Base-by-base conservation (phyloP, 2,888 invertebrate species). In the Gnatocerus cornutus region DNA sequence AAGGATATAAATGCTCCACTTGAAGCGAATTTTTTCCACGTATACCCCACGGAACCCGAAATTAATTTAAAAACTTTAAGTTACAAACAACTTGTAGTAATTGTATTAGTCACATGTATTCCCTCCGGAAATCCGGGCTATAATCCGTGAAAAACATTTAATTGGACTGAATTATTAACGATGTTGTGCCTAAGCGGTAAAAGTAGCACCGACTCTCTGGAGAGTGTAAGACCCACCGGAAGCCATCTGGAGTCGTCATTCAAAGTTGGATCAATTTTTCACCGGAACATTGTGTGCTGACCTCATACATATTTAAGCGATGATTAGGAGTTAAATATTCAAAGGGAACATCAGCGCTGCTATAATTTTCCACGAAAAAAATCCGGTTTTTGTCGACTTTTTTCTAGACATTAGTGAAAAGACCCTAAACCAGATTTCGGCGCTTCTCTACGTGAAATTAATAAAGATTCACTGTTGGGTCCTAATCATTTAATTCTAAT, bases 111-210 rank as follows among this genome's bases (percentile, higher is more conserved):
- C 30, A 46, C 59, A 59, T 46, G 59, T 13, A 9, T 9, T 14
- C 30, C 43, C 59, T 14, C 21, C 46, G 41, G 59, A 45, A 59
- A 30, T 33, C n/a, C 21, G 45, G 58, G 13, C 21, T 21, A 21
- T 21, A 55, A 10, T 41, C 55, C 41, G 30, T 30, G 10, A 48
- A 48, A 55, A 55, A 55, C 30, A 58, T 46, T 52, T 62, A 62
- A 62, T 62, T 62, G 62, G 48, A 52, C 52, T 50, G 50, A 62
- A 62, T 62, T 62, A 62, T 62, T 62, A 62, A 50, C 48, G 48
- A 29, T 45, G 30, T 45, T 37, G 10, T 13, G 43, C 30, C 16
- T 46, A 43, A 59, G 37, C 21, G 48, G 39, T 9, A 48, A 48
- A 48, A 61, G 48, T 61, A 37, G 33, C 61, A 48, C 61, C 27